Conservation (phyloP, 2,113 vertebrate species). For the Marcusenius ussheri region DNA sequence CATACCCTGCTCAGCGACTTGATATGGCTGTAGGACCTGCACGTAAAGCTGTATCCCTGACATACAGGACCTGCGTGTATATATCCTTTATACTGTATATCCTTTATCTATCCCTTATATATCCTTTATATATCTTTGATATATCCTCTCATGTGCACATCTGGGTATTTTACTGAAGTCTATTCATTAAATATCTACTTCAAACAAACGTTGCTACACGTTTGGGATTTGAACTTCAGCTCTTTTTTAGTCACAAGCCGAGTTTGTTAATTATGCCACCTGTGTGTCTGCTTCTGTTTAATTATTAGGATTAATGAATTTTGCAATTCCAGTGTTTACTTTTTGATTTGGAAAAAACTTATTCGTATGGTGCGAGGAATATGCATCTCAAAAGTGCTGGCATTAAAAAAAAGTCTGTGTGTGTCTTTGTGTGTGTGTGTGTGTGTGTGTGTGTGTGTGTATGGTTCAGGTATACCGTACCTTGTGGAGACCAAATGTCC, state of each 20-base stretch:
- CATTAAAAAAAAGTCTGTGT: not conserved
- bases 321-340: not conserved
- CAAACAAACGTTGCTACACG: not conserved
- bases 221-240: not conserved
- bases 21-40: not conserved
- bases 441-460: not conserved
- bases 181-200: not conserved
- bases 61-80: not conserved
- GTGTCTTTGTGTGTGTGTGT: not conserved
- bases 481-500: not conserved
- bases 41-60: not conserved
- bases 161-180: not conserved
- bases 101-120: not conserved
- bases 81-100: too few species aligned
- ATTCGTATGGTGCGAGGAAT: not conserved
- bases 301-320: not conserved
- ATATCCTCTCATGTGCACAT: not conserved
- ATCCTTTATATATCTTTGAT: not conserved
- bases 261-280: not conserved
- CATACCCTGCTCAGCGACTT: not conserved
- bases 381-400: not conserved
- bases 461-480: not conserved
- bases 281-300: not conserved
- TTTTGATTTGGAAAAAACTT: not conserved
- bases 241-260: not conserved